A percentile compares a stretch with the other conserved stretches of the same genome.
These are phyloP conservation scores for Dendrolimus kikuchii DNA, from an alignment of 1,140 invertebrate genomes.

Conservation along the genomic window DNA sequence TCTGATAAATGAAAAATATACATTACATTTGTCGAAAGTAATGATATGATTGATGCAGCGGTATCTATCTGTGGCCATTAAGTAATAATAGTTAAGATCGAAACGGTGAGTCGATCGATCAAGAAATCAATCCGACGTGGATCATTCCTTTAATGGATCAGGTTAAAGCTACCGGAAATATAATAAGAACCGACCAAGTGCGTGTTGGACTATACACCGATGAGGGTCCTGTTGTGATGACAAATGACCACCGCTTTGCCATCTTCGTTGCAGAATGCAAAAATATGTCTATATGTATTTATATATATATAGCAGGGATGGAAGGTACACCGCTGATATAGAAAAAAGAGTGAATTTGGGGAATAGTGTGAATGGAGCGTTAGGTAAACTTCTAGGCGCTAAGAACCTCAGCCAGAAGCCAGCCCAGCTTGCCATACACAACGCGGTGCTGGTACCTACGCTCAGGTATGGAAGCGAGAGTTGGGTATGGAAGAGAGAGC, in stretches of 20 bases:
- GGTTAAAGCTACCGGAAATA: constrained; percentile 52
- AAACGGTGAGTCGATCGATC: constrained; percentile 47
- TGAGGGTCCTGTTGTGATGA: background rate
- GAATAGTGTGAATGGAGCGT: no score
- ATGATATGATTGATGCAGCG: constrained; percentile 50
- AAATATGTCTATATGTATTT: no score
- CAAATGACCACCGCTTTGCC: background rate
- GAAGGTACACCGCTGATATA: no score
- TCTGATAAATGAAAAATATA: constrained; percentile 21
- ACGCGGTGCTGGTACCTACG: no score
- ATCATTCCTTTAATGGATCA: constrained; percentile 54
- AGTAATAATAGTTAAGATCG: constrained; percentile 62
- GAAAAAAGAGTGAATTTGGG: no score
- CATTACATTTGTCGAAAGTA: constrained; percentile 43
- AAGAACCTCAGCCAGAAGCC: no score
- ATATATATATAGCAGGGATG: no score
- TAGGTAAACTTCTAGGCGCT: no score
- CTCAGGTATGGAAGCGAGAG: no score
- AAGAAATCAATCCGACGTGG: constrained; percentile 56
- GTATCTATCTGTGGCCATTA: constrained; percentile 55
- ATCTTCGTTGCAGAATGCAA: no score
- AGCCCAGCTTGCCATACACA: no score
- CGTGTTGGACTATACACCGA: background rate
- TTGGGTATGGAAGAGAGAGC: no score
- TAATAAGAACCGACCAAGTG: background rate